Evolutionary conservation across 2,888 invertebrate genomes (phyloP), one percentile per base, ranked within the genome.

Genomic region (Nebria salina): DNA sequence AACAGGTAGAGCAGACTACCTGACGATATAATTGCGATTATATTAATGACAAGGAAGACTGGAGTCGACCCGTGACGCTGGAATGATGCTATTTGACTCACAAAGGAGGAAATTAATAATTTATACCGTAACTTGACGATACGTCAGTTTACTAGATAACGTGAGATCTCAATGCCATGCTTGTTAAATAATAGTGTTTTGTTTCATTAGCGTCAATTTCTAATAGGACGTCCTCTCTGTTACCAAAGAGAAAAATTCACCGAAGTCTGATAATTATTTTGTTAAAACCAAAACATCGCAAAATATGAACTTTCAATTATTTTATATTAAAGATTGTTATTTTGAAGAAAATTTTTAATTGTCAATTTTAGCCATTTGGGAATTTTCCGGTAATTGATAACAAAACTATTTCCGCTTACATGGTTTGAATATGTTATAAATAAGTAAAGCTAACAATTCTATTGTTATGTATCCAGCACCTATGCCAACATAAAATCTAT

Each of bases 31-130:
- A 77, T 77, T 77, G 43, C 77, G 70, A 70, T 77, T 77, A 77
- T 70, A 77, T 70, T 77, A 77, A 77, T 77, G 43, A 70, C 70
- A 77, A 77, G 77, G 77, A 77, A 77, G 77, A 70, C 20, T 13
- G 20, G 26, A 43, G 65, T 13, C 54, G 54, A 54, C 54, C 54
- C 54, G 54, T 54, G 54, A 54, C 54, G 54, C 2, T 54, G 54
- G 54, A 54, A 54, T 54, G 54, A 54, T 13, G 54, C 54, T 54
- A 54, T 54, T 54, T 54, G 54, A 54, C 54, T 54, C 54, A 11
- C 54, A 54, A 54, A 54, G 54, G 54, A 54, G 54, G 54, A 54
- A 11, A 54, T 54, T 54, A 54, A 77, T 77, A 77, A 68, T 54
- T 70, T 70, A 77, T 72, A 68, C 64, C n/a, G 68, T 72, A 77